Evolutionary conservation across 2,113 vertebrate genomes (phyloP).

Genomic region (Erinaceus europaeus): DNA sequence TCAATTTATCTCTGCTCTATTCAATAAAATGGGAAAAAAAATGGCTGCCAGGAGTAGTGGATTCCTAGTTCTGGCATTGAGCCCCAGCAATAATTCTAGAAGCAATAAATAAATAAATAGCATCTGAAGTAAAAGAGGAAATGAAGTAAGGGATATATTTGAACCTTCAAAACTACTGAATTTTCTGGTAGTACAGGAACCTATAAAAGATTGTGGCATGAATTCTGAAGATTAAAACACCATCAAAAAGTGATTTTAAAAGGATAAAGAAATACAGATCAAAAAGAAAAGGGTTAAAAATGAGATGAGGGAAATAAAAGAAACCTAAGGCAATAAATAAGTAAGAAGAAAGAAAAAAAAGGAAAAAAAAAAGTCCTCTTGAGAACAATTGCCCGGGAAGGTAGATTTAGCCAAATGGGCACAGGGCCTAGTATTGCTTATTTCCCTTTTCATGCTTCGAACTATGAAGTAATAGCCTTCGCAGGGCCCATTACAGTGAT

Average conservation of each 20-base stretch:
- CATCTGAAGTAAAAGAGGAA: conserved; percentile 23
- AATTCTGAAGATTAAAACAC: not conserved
- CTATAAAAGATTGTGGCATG: not conserved
- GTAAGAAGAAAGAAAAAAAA: conserved; percentile 48
- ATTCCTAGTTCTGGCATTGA: too few relatives aligned
- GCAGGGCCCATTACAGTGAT: not conserved
- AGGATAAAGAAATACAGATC: conserved; percentile 13
- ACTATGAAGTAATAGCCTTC: conserved; percentile 36
- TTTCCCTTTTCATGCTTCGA: not conserved
- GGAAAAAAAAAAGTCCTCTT: not conserved
- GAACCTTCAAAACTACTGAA: not conserved
- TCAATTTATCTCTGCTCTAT: too few relatives aligned
- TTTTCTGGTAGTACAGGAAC: conserved; percentile 11
- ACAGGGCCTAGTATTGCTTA: conserved; percentile 28
- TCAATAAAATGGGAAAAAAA: too few relatives aligned
- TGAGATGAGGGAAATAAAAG: conserved; percentile 49
- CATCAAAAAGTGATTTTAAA: conserved; percentile 1
- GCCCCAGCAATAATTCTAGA: too few relatives aligned
- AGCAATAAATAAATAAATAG: too few relatives aligned
- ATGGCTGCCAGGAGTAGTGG: too few relatives aligned
- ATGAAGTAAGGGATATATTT: not conserved
- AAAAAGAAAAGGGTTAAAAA: conserved; percentile 22
- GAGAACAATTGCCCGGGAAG: not conserved
- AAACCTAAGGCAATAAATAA: conserved; percentile 6
- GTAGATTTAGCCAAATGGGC: conserved; percentile 38